Base-by-base conservation (phyloP, 2,113 vertebrate species). In the Melanotaenia duboulayi region DNA sequence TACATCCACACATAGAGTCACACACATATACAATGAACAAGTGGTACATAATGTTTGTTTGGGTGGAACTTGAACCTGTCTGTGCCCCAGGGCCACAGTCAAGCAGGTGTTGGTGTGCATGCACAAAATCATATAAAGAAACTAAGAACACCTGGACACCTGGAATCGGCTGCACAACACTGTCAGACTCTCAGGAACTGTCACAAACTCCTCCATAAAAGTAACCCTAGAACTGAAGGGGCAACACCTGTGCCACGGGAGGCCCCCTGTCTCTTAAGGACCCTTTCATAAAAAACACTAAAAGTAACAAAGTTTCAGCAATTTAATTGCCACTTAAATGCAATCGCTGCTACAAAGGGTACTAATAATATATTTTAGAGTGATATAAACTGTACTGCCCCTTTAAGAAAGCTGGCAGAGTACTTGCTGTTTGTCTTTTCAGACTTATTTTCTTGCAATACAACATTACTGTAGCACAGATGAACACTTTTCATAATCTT, bases 41-140 rank as follows among this genome's bases (percentile, higher is more conserved):
- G 65, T 75, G 83, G 66, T 76, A 81, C 58, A 65, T 52, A 68
- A 78, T 84, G 83, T 90, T 92, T 87, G 83, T 85, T 89, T 92
- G 89, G 88, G 77, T 88, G 89, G 78, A 90, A 89, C 76, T 80
- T 87, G 80, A 91, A 89, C 85, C 88, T 73, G 87, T 88, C 83
- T 85, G 66, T 78, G 81, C 71, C 89, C 82, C 50, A 56, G 55
- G 86, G 87, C 74, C 61, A 74, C 16, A 62, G 80, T 22, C 65
- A 69, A 82, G 77, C 85, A 81, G 81, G 84, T 90, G 90, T 84
- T 87, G 65, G 39, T 56, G 54, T 37, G 54, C 48, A 19, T 55
- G 37, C 69, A 65, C 9, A 52, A 25, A 74, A 76, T 51, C 50
- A 66, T 50, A 74, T 17, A 84, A 37, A 74, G 44, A 71, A 57